Base-by-base conservation (phyloP, 1,140 invertebrate species). In the Lasioglossum baleicum region DNA sequence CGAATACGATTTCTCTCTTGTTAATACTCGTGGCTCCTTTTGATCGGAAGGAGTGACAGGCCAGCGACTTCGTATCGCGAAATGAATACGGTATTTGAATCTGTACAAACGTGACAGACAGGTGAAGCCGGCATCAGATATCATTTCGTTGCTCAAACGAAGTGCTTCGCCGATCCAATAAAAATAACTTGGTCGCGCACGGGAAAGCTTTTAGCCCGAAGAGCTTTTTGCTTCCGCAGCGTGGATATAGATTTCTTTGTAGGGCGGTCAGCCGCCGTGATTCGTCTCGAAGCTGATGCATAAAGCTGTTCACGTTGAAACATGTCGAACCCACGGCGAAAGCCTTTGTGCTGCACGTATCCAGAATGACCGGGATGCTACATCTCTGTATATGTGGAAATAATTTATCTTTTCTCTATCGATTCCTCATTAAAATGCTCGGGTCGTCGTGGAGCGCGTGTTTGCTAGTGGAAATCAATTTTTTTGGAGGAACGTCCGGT, bases 171-270 rank as follows among this genome's bases (percentile, higher is more conserved):
- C 79, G 73, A 74, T 72, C 75, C 83, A 68, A 84, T 84, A 84
- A 84, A 85, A 85, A 85, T 85, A 84, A 85, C 83, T 80, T 73
- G 65, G 65, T 64, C 60, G 35, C 68, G 82, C 72, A 80, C 74
- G 79, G 51, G 58, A 81, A 81, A 71, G 83, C 83, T 84, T 85
- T 85, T 85, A 85, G 83, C 63, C 69, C 56, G 68, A 82, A 85
- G 83, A 84, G 83, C 83, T 84, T 85, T 85, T 84, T 82, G 74
- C 83, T 76, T 67, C 60, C 71, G 58, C 79, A 58, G 20, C 79
- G 74, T 66, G 64, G 61, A 85, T 85, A 85, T 85, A 80, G 73
- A 68, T 65, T 85, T 85, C 83, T 85, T 81, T 85, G 83, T 85
- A 74, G 73, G 53, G 60, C 35, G 79, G 83, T 81, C 83, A 84